Percentiles rank a stretch among this genome's conserved stretches.
These are phyloP conservation scores for Martes martes DNA, from an alignment of 2,113 vertebrate genomes.

Conservation along the genomic window DNA sequence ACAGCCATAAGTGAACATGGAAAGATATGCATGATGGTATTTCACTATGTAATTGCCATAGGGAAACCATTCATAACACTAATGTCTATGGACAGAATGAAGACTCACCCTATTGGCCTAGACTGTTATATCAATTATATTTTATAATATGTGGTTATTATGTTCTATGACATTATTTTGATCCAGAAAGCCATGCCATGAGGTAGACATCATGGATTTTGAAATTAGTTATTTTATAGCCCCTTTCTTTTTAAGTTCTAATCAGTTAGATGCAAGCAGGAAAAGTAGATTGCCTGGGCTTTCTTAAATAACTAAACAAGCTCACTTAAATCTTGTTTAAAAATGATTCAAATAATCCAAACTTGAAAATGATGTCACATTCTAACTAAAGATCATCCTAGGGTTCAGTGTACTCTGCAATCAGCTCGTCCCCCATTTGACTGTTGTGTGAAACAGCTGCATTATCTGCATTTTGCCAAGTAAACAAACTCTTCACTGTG, in stretches of 20 bases:
- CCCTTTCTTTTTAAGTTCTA: neutral
- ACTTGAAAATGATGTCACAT: conserved; percentile 42
- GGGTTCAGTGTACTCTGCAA: conserved; percentile 23
- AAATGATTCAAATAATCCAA: conserved; percentile 51
- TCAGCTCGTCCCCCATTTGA: neutral
- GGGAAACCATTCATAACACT: conserved; percentile 47
- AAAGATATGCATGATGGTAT: conserved; percentile 38
- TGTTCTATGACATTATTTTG: conserved; percentile 59
- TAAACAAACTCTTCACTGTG: conserved; percentile 47
- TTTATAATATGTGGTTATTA: conserved; percentile 61
- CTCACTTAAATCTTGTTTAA: conserved; percentile 45
- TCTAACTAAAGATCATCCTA: conserved; percentile 7
- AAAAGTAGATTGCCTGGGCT: neutral
- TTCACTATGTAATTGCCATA: conserved; percentile 27
- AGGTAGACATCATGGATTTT: conserved; percentile 11
- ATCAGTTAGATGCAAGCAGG: neutral
- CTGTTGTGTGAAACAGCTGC: conserved; percentile 46
- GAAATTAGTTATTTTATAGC: neutral
- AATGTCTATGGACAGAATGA: conserved; percentile 38
- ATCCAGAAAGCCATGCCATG: conserved; percentile 22
- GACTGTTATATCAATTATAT: conserved; percentile 37
- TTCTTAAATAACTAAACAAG: conserved; percentile 2
- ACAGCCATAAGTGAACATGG: conserved; percentile 7
- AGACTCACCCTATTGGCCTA: conserved; percentile 38
- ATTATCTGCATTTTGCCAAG: conserved; percentile 61